Base-by-base conservation (phyloP, 2,113 vertebrate species). In the Zosterops lateralis region DNA sequence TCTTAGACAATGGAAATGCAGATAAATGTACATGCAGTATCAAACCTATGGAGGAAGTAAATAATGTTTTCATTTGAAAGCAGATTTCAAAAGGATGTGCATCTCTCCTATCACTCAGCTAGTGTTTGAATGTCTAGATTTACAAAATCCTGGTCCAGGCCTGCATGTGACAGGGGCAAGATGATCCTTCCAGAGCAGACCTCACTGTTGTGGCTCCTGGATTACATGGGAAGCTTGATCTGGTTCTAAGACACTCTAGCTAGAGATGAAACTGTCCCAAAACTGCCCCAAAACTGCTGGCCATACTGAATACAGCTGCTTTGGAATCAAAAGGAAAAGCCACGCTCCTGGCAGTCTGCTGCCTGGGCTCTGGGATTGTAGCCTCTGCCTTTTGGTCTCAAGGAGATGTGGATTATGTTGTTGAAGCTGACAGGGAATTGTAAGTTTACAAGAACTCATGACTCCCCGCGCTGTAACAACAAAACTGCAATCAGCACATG, bases 51-150 rank as follows among this genome's bases (percentile, higher is more conserved):
- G 42, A 67, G 17, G 13, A 51, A 45, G 24, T 26, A 85, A 67
- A 44, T 15, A 6, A 42, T 17, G 4, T 48, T 68, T 92, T 48
- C 9, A 60, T n/a, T 40, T 57, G 31, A 74, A 72, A 86, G 44
- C 12, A 26, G 4, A 42, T 94, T 78, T 51, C 44, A 60, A 18
- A 86, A 83, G 12, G 10, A 58, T 81, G 84, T 71, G 10, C 10
- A 44, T 1, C 6, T 67, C n/a, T 54, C 32, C 57, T 64, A 7
- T 26, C 0, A 0, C 48, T 62, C 24, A 66, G 44, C 36, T 16
- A 10, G 10, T 36, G 21, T 64, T 45, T 14, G 29, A 38, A 40
- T 13, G 21, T 5, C 10, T 6, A 34, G 19, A 10, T 57, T 66
- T 22, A 8, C 28, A 71, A 72, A 78, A 81, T 12, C 32, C 34